phyloP scores from a whole-genome alignment of 2,797 vertebrate genomes.

The Channallabes apus region DNA sequence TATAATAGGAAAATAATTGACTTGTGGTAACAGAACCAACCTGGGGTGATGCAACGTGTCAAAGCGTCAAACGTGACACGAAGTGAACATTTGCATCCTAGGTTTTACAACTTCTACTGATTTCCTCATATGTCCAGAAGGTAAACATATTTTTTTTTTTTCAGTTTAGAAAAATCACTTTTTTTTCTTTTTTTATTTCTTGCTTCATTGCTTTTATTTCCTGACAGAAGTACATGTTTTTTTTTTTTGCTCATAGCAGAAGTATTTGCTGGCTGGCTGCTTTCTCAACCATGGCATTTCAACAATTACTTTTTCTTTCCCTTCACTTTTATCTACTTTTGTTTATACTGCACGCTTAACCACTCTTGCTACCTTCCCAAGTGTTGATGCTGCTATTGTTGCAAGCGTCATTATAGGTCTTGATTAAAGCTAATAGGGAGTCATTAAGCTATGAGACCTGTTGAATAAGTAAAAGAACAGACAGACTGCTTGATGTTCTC shows the following conservation, averaged over 20 bases:
- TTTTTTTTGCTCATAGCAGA: not conserved
- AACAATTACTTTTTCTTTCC: not conserved
- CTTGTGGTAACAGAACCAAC: too few relatives aligned
- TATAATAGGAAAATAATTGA: not conserved
- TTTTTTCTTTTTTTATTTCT: not conserved
- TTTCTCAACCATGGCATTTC: not conserved
- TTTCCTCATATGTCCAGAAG: not conserved
- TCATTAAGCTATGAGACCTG: constrained; percentile 47
- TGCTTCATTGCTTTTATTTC: not conserved
- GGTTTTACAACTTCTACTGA: not conserved
- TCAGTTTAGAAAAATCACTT: not conserved
- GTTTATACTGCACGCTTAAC: not conserved
- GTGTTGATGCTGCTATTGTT: constrained; percentile 8
- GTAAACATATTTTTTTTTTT: not conserved
- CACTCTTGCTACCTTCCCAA: not conserved
- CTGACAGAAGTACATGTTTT: not conserved
- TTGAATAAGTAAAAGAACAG: constrained; percentile 38
- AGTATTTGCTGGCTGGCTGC: not conserved
- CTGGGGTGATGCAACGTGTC: not conserved
- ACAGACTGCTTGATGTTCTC: constrained; percentile 44
- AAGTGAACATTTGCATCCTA: not conserved
- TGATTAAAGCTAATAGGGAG: constrained; percentile 44
- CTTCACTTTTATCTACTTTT: not conserved
- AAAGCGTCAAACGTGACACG: not conserved
- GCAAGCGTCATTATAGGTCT: constrained; percentile 29